These are phyloP conservation scores for Danionella cerebrum DNA, from an alignment of 2,113 vertebrate species.

Conservation along the genomic window DNA sequence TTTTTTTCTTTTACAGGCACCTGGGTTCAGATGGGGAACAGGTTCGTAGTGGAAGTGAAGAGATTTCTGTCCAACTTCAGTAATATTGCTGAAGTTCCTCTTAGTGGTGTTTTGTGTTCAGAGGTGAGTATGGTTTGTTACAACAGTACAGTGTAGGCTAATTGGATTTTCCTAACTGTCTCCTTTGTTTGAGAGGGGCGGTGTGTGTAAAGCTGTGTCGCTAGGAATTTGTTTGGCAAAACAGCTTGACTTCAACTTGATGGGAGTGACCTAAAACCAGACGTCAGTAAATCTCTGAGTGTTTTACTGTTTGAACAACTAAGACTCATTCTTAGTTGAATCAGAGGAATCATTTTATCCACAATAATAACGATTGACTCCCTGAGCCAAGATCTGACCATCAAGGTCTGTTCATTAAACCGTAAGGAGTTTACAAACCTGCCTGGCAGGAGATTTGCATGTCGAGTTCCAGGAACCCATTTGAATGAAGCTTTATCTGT, in stretches of 20 bases:
- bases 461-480: conserved; percentile 53
- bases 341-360: background rate
- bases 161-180: conserved; percentile 48
- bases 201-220: conserved; percentile 43
- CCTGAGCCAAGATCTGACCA: background rate
- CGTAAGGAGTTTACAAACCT: conserved; percentile 28
- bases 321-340: background rate
- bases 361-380: background rate
- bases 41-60: conserved; percentile 7
- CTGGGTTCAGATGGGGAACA: background rate
- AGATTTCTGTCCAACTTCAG: background rate
- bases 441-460: conserved; percentile 55
- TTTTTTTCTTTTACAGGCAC: background rate
- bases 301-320: conserved; percentile 26
- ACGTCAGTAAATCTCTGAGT: conserved; percentile 50
- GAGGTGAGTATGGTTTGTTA: background rate
- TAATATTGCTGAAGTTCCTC: conserved; percentile 5
- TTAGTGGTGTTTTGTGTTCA: background rate
- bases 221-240: conserved; percentile 55
- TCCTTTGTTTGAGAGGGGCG: conserved; percentile 62
- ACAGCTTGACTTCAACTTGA: conserved; percentile 51
- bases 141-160: background rate
- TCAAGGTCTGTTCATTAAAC: background rate
- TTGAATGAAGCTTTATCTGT: conserved; percentile 51
- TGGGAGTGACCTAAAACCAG: conserved; percentile 49